phyloP scores from a whole-genome alignment of 2,797 vertebrate genomes.

The Fundulus diaphanus region DNA sequence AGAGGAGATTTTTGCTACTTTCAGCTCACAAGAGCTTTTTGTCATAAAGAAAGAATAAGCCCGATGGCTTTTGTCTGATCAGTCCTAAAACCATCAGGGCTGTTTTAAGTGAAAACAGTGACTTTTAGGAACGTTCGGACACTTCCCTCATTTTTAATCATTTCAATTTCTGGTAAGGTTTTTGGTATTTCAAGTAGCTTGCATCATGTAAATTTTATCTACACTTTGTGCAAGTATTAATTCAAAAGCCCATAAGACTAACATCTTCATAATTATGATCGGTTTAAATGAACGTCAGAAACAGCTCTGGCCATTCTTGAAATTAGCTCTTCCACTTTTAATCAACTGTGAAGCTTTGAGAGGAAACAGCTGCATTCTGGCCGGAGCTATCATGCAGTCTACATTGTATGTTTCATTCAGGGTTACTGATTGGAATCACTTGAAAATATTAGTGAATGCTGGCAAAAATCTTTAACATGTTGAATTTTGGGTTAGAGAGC shows the following conservation, averaged over 20 bases:
- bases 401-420: neutral
- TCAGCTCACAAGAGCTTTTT: constrained; percentile 24
- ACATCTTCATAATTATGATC: neutral
- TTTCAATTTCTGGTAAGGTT: neutral
- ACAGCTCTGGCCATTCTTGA: neutral
- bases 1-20: constrained; percentile 43
- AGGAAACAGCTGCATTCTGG: constrained; percentile 4
- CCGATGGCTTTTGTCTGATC: constrained; percentile 21
- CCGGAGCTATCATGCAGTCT: neutral
- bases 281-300: neutral
- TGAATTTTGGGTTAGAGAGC: too few species aligned
- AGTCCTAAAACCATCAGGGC: constrained; percentile 20
- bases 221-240: neutral
- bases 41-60: constrained; percentile 29
- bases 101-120: constrained; percentile 1
- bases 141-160: constrained; percentile 1
- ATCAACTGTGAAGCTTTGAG: constrained; percentile 7
- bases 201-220: constrained; percentile 1
- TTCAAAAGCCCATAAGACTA: neutral
- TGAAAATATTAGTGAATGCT: neutral
- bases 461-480: neutral
- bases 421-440: neutral
- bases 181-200: neutral
- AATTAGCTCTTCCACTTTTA: constrained; percentile 1
- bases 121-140: constrained; percentile 14